Percentiles rank a stretch among this genome's conserved stretches.
Evolutionary conservation across 2,797 vertebrate genomes (phyloP).

Genomic region (Taeniopygia guttata): DNA sequence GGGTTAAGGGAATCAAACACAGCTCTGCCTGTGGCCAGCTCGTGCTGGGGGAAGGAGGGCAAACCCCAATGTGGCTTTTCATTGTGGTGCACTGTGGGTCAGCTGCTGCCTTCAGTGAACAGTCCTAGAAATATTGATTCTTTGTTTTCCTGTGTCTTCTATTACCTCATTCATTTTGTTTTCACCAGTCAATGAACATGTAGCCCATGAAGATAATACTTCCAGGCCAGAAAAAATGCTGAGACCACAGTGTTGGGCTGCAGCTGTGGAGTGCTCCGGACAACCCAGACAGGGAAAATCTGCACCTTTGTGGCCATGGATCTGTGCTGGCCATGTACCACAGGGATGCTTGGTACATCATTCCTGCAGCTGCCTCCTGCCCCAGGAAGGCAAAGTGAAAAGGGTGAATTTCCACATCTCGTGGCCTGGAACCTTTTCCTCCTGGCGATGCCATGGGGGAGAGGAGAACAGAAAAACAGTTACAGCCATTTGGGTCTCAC

Average conservation of each 20-base stretch:
- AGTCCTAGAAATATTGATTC: background rate
- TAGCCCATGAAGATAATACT: background rate
- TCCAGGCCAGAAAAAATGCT: background rate
- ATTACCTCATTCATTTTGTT: background rate
- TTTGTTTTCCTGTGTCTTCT: background rate
- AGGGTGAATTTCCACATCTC: background rate
- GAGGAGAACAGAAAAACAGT: background rate
- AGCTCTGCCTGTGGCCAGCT: background rate
- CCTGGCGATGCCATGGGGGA: accelerated
- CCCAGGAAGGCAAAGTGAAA: background rate
- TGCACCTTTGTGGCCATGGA: accelerated
- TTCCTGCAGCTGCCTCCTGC: background rate
- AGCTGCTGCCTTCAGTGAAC: background rate
- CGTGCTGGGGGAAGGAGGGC: accelerated
- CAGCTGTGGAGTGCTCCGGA: background rate
- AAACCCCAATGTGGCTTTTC: background rate
- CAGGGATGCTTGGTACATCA: accelerated
- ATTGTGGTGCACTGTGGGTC: background rate
- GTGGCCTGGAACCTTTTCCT: background rate
- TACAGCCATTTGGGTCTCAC: background rate
- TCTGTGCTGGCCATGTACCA: background rate
- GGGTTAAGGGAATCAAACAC: background rate
- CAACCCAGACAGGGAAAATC: background rate
- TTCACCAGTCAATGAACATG: background rate
- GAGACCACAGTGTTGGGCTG: background rate